Evolutionary conservation across 1,140 invertebrate species (phyloP), one percentile per base, ranked within the genome.

Genomic region (Bombus vancouverensis): DNA sequence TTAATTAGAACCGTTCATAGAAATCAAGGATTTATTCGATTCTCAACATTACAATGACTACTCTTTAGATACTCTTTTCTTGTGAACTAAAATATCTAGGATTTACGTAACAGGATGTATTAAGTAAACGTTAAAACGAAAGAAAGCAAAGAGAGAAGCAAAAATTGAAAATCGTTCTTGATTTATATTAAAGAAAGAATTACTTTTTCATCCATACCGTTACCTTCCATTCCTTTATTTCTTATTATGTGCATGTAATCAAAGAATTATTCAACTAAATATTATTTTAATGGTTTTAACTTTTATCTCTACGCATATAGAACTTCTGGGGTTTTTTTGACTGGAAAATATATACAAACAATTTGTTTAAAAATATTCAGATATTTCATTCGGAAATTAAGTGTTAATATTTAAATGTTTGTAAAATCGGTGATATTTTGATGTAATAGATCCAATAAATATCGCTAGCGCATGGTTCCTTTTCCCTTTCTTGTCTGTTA

Each of bases 231-330:
- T 71, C 79, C 68, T 68, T 71, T 66, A 28, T 71, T 42, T 71
- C 53, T 42, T 81, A 57, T 81, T 57, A 80, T 80, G 32, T 39
- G 78, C 78, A 80, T 80, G 78, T 80, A 80, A 80, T 71, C 65
- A 80, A 70, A 80, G 44, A 80, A 71, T 80, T 39, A 80, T 80
- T 80, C 44, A 57, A 39, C 47, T 10, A n/a, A n/a, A 62, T 62
- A 62, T 62, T n/a, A 62, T 62, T n/a, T 62, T n/a, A 13, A n/a
- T 62, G 28, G 9, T n/a, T 62, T 28, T 12, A 12, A 62, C 59
- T n/a, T 62, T n/a, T 5, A n/a, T 62, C 28, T 62, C 12, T n/a
- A 62, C 28, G 59, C 12, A 62, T 62, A n/a, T n/a, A 12, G 12
- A 62, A 13, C 59, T 62, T 62, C 59, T 13, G 59, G 28, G 13